These are phyloP conservation scores for Pemphigus obesinymphae DNA, from an alignment of 1,140 invertebrate genomes.

Conservation along the genomic window DNA sequence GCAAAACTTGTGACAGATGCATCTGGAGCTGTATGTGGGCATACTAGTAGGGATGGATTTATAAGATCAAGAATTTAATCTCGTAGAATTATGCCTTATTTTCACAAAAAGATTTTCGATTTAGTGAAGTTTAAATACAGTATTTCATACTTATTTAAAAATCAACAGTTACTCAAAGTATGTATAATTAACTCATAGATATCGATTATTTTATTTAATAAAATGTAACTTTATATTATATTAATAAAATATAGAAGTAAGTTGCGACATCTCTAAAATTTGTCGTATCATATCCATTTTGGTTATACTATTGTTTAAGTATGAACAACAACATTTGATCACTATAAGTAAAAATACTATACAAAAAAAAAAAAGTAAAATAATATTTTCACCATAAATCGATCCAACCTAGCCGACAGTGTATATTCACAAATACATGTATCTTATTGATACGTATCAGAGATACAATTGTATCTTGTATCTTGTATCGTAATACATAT, in stretches of 20 bases:
- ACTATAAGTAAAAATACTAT: neutral
- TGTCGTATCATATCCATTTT: neutral
- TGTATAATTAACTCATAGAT: neutral
- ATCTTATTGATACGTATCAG: too few relatives aligned
- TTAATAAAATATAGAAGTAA: neutral
- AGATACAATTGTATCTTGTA: too few relatives aligned
- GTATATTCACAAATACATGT: too few relatives aligned
- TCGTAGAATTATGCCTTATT: neutral
- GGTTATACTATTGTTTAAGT: neutral
- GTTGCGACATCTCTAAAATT: neutral
- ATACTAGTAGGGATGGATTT: slow-evolving; percentile 43
- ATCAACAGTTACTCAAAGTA: neutral
- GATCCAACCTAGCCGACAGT: neutral
- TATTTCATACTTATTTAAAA: neutral
- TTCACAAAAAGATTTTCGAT: neutral
- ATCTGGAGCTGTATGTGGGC: slow-evolving; percentile 43
- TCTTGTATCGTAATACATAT: too few relatives aligned
- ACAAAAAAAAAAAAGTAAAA: neutral
- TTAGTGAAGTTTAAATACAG: neutral
- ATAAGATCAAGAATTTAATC: slow-evolving; percentile 35
- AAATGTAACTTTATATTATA: neutral
- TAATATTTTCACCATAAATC: neutral
- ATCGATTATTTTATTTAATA: neutral
- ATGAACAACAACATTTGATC: neutral
- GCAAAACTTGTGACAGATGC: slow-evolving; percentile 48